phyloP scores from a whole-genome alignment of 2,113 vertebrate genomes.

The Festucalex cinctus region DNA sequence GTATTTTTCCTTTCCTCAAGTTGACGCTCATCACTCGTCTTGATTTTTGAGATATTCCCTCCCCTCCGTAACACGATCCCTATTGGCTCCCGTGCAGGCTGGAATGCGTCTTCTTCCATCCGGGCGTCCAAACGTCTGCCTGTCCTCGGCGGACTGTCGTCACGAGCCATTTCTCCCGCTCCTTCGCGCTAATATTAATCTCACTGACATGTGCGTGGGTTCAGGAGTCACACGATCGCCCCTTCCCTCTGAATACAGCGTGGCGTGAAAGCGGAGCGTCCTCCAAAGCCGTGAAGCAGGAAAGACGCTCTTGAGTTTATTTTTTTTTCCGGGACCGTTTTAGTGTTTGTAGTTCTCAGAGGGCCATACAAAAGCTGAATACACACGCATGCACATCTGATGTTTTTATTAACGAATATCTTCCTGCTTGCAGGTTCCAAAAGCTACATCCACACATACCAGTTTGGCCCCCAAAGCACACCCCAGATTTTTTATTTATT shows the following conservation, averaged over 20 bases:
- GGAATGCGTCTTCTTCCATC: not conserved
- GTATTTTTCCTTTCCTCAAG: constrained; percentile 4
- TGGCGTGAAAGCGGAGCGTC: not conserved
- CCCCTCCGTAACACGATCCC: not conserved
- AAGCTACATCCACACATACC: not conserved
- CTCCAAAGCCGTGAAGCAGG: not conserved
- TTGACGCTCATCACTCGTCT: not conserved
- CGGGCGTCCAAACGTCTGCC: not conserved
- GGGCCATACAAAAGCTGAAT: not conserved
- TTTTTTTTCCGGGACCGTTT: not conserved
- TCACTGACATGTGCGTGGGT: not conserved
- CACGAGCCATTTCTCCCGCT: not conserved
- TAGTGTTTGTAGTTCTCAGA: not conserved
- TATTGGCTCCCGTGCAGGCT: not conserved
- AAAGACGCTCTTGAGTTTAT: too few species aligned
- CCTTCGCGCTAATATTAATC: not conserved
- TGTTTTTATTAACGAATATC: not conserved
- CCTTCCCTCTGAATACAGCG: not conserved
- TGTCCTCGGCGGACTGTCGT: not conserved
- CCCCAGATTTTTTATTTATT: too few species aligned
- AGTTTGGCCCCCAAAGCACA: not conserved
- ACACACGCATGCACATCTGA: not conserved
- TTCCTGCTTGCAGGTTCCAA: not conserved
- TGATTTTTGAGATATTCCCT: not conserved
- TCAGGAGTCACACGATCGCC: not conserved